phyloP scores from a whole-genome alignment of 2,888 invertebrate genomes.

The Eupithecia abbreviata region DNA sequence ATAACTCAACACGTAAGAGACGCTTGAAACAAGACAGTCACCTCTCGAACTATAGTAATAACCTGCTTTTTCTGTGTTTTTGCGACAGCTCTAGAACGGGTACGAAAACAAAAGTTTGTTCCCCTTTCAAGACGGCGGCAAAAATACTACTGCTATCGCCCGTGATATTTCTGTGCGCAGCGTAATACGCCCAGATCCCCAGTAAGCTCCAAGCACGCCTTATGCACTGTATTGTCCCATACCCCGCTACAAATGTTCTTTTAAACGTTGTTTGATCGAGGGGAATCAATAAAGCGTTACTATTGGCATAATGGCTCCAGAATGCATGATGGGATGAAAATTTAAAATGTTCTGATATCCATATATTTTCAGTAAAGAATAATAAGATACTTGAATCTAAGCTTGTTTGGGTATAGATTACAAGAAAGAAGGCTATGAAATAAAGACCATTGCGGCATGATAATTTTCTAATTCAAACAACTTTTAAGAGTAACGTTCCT shows the following conservation, averaged over 20 bases:
- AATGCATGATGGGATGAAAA: slow-evolving; percentile 25
- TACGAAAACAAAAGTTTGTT: slow-evolving; percentile 87
- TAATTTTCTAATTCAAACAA: slow-evolving; percentile 31
- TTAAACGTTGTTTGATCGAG: slow-evolving; percentile 46
- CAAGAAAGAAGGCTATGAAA: background rate
- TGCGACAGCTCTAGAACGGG: slow-evolving; percentile 84
- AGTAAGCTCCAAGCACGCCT: slow-evolving; percentile 78
- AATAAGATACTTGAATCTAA: background rate
- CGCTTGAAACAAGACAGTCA: slow-evolving; percentile 21
- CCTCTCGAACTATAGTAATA: slow-evolving; percentile 41
- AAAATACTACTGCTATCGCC: slow-evolving; percentile 89
- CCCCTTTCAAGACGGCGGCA: slow-evolving; percentile 90
- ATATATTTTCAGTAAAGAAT: background rate
- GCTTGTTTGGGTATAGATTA: background rate
- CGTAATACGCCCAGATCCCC: slow-evolving; percentile 74
- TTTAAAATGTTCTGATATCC: background rate
- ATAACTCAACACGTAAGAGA: background rate
- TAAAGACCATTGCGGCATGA: background rate
- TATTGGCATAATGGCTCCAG: background rate
- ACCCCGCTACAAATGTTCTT: slow-evolving; percentile 33
- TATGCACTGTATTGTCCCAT: slow-evolving; percentile 65
- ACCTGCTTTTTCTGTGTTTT: slow-evolving; percentile 73
- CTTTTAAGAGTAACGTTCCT: slow-evolving; percentile 35
- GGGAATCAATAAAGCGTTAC: background rate
- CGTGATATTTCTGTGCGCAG: slow-evolving; percentile 90